A percentile compares a stretch with the other conserved stretches of the same genome.
These are phyloP conservation scores for Daphoenositta chrysoptera DNA, from an alignment of 2,113 vertebrate genomes.

Conservation along the genomic window DNA sequence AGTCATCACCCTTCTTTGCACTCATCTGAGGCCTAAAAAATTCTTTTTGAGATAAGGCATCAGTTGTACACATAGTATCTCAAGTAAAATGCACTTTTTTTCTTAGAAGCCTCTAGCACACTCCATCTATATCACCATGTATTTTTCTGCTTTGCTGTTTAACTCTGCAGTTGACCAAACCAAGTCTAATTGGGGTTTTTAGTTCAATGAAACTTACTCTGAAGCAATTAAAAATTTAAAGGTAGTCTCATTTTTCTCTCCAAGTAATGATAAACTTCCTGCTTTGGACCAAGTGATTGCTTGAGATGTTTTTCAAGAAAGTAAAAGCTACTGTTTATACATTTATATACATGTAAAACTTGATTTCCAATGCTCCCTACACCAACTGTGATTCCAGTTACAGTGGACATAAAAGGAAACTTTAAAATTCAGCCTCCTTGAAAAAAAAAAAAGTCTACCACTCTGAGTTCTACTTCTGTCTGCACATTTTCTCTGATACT, in stretches of 20 bases:
- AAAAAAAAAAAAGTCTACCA: neutral
- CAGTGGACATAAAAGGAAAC: neutral
- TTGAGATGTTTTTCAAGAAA: neutral
- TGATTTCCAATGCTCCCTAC: neutral
- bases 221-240: neutral
- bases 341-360: neutral
- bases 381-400: neutral
- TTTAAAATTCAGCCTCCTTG: neutral
- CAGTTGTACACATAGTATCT: neutral
- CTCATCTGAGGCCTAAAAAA: neutral
- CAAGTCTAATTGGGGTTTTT: neutral
- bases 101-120: neutral
- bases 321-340: neutral
- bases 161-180: neutral
- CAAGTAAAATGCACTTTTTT: neutral
- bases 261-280: neutral
- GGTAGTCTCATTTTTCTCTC: neutral
- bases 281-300: neutral
- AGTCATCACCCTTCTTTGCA: neutral
- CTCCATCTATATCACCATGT: neutral
- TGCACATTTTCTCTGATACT: neutral
- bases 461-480: neutral
- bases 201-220: neutral
- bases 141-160: neutral
- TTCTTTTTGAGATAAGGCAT: neutral